A percentile compares a stretch with the other conserved stretches of the same genome.
phyloP scores from a whole-genome alignment of 1,140 invertebrate species.

The Lethocerus indicus region DNA sequence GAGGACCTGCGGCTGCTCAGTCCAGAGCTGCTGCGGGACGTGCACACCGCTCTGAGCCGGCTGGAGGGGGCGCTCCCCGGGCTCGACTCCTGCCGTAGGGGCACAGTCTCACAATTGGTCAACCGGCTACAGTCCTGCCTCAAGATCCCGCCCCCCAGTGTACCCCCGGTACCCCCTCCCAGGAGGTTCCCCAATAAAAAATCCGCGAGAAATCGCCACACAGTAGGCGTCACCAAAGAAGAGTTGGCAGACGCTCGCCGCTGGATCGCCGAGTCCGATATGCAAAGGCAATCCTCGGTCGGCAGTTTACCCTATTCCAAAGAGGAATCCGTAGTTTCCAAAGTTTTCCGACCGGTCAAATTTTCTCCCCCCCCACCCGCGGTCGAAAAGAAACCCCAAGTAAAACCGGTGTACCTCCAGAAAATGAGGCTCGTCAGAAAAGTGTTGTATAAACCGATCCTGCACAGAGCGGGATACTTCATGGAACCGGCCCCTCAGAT shows the following conservation, averaged over 20 bases:
- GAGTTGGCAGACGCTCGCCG: constrained; percentile 56
- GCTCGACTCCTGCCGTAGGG: constrained; percentile 30
- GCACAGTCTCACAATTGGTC: constrained; percentile 52
- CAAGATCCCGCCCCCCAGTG: constrained; percentile 25
- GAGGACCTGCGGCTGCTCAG: constrained; percentile 29
- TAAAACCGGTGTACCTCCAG: no score
- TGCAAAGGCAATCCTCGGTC: no score
- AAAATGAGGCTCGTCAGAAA: background rate
- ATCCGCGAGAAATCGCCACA: constrained; percentile 37
- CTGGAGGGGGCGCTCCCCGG: constrained; percentile 50
- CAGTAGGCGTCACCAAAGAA: constrained; percentile 60
- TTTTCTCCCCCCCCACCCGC: no score
- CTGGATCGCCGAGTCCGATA: constrained; percentile 45
- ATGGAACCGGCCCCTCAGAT: constrained; percentile 9
- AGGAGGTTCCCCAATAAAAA: no score
- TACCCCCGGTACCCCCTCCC: constrained; percentile 15
- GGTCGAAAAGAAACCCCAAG: constrained; percentile 2
- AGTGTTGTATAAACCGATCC: constrained; percentile 3
- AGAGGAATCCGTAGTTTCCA: no score
- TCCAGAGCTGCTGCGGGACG: constrained; percentile 46
- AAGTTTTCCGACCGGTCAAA: no score
- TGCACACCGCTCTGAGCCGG: constrained; percentile 54
- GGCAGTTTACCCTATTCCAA: no score
- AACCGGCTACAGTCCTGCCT: constrained; percentile 54
- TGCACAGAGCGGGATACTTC: constrained; percentile 12